A percentile compares a stretch with the other conserved stretches of the same genome.
phyloP scores from a whole-genome alignment of 2,888 invertebrate genomes.

The Toxonevra muliebris region DNA sequence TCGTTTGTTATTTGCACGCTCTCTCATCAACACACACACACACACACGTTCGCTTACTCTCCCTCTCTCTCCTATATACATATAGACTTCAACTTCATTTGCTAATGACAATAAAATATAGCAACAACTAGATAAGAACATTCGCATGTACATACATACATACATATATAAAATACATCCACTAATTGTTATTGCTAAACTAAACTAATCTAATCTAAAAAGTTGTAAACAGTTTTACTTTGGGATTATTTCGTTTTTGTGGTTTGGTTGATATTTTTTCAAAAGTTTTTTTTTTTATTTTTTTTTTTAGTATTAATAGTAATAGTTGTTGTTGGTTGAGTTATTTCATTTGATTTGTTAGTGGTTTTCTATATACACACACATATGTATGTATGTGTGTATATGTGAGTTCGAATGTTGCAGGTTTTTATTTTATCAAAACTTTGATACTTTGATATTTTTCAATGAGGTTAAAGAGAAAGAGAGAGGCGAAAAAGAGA shows the following conservation, averaged over 20 bases:
- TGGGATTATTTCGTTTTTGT: slow-evolving; percentile 15
- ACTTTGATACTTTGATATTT: too few relatives aligned
- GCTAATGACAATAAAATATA: slow-evolving; percentile 35
- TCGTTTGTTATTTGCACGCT: too few relatives aligned
- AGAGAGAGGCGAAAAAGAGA: too few relatives aligned
- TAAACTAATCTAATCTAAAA: slow-evolving; percentile 63
- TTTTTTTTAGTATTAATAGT: too few relatives aligned
- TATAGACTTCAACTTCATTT: slow-evolving; percentile 21
- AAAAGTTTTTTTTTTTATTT: too few relatives aligned
- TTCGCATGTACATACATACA: too few relatives aligned
- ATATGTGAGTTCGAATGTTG: neutral
- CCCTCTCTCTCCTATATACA: neutral
- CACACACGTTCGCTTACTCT: too few relatives aligned
- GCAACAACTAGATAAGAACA: slow-evolving; percentile 37
- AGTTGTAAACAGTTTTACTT: slow-evolving; percentile 56
- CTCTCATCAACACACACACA: too few relatives aligned
- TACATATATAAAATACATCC: slow-evolving; percentile 42
- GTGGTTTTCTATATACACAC: neutral
- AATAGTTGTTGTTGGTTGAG: too few relatives aligned
- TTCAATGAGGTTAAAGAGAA: too few relatives aligned
- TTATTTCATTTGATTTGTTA: too few relatives aligned
- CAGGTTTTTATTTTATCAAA: too few relatives aligned
- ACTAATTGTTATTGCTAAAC: slow-evolving; percentile 62
- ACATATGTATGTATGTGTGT: slow-evolving; percentile 1
- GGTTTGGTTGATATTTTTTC: neutral